Percentiles rank a stretch among this genome's conserved stretches.
Conservation (phyloP, 1,140 invertebrate species). For the Leptopilina boulardi region DNA sequence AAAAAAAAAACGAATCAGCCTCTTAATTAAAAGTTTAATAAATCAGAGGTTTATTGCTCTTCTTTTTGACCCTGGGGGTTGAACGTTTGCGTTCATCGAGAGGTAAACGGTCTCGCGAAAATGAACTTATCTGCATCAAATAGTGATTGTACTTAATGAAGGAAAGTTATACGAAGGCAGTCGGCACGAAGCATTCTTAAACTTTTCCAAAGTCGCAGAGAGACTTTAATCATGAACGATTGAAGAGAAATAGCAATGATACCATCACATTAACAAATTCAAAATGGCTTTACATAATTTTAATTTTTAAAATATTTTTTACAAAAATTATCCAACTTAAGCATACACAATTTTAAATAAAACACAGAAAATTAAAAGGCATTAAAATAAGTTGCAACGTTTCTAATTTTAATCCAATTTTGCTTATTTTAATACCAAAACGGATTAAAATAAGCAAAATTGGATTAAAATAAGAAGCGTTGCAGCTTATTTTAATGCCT, state of each 20-base stretch:
- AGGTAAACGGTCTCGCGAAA: constrained; percentile 63
- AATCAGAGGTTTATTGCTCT: constrained; percentile 63
- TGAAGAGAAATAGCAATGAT: constrained; percentile 57
- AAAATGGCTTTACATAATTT: neutral
- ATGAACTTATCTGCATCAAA: constrained; percentile 70
- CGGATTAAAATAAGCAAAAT: too few species aligned
- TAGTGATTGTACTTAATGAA: constrained; percentile 69
- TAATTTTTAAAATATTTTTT: neutral
- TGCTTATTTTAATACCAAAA: too few species aligned
- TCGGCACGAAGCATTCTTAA: constrained; percentile 60
- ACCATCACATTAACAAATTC: constrained; percentile 59
- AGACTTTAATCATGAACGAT: constrained; percentile 62
- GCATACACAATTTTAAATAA: too few species aligned
- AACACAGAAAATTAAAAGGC: too few species aligned
- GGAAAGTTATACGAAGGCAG: constrained; percentile 64
- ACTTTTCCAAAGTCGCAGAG: constrained; percentile 61
- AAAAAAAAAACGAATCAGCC: constrained; percentile 66
- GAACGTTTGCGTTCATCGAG: constrained; percentile 52
- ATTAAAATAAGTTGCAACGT: too few species aligned
- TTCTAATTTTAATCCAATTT: too few species aligned
- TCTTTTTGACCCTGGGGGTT: constrained; percentile 46
- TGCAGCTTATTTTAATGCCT: too few species aligned
- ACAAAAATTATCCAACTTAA: too few species aligned
- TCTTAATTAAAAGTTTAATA: constrained; percentile 67
- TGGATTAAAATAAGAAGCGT: too few species aligned